Base-by-base conservation (phyloP, 2,113 vertebrate species). In the Pituophis catenifer region DNA sequence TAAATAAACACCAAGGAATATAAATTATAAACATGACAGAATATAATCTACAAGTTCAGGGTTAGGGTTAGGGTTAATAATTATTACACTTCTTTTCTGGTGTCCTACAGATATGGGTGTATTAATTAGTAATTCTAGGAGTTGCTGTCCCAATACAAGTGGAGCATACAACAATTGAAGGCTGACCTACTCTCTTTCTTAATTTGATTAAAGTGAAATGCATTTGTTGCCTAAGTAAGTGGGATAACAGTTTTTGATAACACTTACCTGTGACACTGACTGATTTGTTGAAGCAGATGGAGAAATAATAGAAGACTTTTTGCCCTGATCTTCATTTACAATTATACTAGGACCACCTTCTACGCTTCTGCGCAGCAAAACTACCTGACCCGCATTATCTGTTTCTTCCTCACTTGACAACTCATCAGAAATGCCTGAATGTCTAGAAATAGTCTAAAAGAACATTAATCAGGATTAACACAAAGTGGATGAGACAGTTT, bases 351-450 rank as follows among this genome's bases (percentile, higher is more conserved):
- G 97, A 12, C 97, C 96, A 33, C 97, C 97, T 9, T 98, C 97
- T 44, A 98, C 26, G 1, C 96, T 95, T 89, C 96, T 97, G 15
- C 59, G 93, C 6, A 98, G 55, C 10, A 97, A 89, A 55, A 96
- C 23, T 93, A 95, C 93, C 24, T 95, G 97, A 0, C 92, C 94
- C 86, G 6, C 13, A 0, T 94, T 94, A 29, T 97, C 98, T 0
- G 97, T 96, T 0, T 99, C 99, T 89, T 99, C 99, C 55, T 99
- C 99, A 13, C 98, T 99, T 1, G 99, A 99, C 44, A 98, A 97
- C 55, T 99, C 99, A 0, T 99, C 99, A 1, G 99, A 99, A 21
- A 97, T 98, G 3, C 97, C 96, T 0, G 97, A 96, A 94, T 57
- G 97, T 95, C 96, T 95, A 59, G 96, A 94, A 19, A 93, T 95